Percentiles rank a stretch among this genome's conserved stretches.
Evolutionary conservation across 2,888 invertebrate species (phyloP).

Genomic region (Lepidocyrtinus sp.): DNA sequence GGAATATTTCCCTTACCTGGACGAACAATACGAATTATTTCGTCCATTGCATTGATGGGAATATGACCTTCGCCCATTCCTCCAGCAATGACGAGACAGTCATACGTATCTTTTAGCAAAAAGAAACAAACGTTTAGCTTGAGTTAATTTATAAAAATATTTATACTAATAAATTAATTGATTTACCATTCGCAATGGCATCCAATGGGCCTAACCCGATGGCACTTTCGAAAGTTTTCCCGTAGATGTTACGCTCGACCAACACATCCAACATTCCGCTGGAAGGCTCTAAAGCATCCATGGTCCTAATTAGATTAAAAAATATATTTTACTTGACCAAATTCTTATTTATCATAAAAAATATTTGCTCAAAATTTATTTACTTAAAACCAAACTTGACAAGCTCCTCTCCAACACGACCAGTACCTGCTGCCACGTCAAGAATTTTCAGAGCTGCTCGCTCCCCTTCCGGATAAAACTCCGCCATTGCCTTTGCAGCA

Average conservation of each 20-base stretch:
- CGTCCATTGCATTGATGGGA: conserved; percentile 70
- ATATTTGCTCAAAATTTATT: not conserved
- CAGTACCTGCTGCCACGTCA: conserved; percentile 73
- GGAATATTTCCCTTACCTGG: conserved; percentile 67
- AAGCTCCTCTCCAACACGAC: conserved; percentile 71
- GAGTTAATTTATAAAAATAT: no score
- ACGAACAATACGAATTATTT: conserved; percentile 71
- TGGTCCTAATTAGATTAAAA: conserved; percentile 56
- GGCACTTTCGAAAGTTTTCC: conserved; percentile 66
- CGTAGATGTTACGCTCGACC: conserved; percentile 70
- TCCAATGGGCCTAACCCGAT: conserved; percentile 64
- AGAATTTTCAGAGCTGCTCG: conserved; percentile 70
- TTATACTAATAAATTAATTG: no score
- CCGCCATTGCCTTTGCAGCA: conserved; percentile 71
- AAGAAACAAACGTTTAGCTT: no score
- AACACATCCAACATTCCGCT: conserved; percentile 71
- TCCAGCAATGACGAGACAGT: conserved; percentile 70
- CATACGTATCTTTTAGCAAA: conserved; percentile 71
- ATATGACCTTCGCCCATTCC: conserved; percentile 72
- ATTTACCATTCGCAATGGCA: conserved; percentile 57
- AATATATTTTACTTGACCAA: not conserved
- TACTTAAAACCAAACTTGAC: conserved; percentile 66
- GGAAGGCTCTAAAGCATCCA: conserved; percentile 72
- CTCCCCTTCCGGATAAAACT: conserved; percentile 66
- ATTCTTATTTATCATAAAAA: conserved; percentile 2